Percentiles rank a stretch among this genome's conserved stretches.
phyloP scores from a whole-genome alignment of 2,888 invertebrate genomes.

The Melanostoma mellinum region DNA sequence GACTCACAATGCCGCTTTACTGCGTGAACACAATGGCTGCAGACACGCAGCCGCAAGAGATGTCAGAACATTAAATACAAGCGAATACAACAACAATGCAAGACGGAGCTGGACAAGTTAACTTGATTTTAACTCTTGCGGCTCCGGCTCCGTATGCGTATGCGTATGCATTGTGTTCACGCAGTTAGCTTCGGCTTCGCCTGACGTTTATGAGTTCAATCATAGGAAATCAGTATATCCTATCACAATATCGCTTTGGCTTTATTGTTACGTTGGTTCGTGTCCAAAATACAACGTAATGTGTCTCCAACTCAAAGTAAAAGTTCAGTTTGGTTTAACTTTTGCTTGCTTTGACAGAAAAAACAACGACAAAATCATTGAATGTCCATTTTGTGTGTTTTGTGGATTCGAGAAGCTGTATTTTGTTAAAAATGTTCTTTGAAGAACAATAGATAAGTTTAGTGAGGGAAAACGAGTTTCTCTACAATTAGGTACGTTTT shows the following conservation, averaged over 20 bases:
- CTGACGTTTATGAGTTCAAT: slow-evolving; percentile 8
- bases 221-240: not conserved
- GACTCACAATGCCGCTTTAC: too few species aligned
- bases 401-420: too few species aligned
- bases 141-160: too few species aligned
- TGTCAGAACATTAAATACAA: too few species aligned
- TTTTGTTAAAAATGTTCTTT: not conserved
- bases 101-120: too few species aligned
- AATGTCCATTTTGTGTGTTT: too few species aligned
- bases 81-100: too few species aligned
- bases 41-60: too few species aligned
- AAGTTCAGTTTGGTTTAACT: not conserved
- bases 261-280: not conserved
- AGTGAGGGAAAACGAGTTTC: not conserved
- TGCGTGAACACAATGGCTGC: too few species aligned
- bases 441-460: not conserved
- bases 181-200: not conserved
- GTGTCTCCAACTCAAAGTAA: not conserved
- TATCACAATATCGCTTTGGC: slow-evolving; percentile 10
- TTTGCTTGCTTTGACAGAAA: slow-evolving; percentile 7
- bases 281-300: slow-evolving; percentile 7
- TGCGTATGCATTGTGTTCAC: too few species aligned
- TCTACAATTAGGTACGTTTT: too few species aligned
- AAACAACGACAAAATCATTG: not conserved
- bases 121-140: too few species aligned